Evolutionary conservation across 2,888 invertebrate species (phyloP), one percentile per base, ranked within the genome.

Genomic region (Phyto melanocephala): DNA sequence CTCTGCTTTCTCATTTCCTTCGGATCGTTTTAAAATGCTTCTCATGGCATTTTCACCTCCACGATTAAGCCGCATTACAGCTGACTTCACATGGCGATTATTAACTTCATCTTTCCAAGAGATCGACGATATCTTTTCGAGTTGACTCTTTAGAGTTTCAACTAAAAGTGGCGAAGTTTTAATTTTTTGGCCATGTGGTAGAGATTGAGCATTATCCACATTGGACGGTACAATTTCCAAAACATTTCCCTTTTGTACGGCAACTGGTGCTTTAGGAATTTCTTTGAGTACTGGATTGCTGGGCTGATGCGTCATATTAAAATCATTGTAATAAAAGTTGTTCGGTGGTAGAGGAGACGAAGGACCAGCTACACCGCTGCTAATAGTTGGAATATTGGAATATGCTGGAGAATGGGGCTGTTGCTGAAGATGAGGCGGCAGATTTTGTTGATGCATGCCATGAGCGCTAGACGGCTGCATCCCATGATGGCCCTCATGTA

Each of bases 191-290:
- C 56, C 54, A 17, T 1, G 22, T 56, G 78, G 50, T 4, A 62
- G 67, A 17, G 77, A 70, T 11, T 54, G 75, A 6, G 67, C 3
- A 11, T 75, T 62, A 11, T 83, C 84, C 2, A 85, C 86, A 71
- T 79, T 60, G 3, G 86, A 86, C 10, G 91, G 91, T 17, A 91
- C 90, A 22, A 91, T 91, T 84, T 91, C 91, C 15, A 91, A 83
- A 0, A 91, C 91, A 77, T 91, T 91, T 1, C 91, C 91, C 47
- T 91, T 91, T 71, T 90, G 91, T 1, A 91, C 91, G 0, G 89
- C 91, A 15, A 91, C 87, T 2, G 86, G 85, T 1, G 87, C 83
- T 81, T 87, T 89, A 1, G 89, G 87, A 8, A 89, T 70, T 67
- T 90, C 89, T n/a, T 89, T 87, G 6, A 89, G 85, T 28, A 88